A percentile compares a stretch with the other conserved stretches of the same genome.
These are phyloP conservation scores for Cerceris ruficornis DNA, from an alignment of 2,888 invertebrate species.

Conservation along the genomic window DNA sequence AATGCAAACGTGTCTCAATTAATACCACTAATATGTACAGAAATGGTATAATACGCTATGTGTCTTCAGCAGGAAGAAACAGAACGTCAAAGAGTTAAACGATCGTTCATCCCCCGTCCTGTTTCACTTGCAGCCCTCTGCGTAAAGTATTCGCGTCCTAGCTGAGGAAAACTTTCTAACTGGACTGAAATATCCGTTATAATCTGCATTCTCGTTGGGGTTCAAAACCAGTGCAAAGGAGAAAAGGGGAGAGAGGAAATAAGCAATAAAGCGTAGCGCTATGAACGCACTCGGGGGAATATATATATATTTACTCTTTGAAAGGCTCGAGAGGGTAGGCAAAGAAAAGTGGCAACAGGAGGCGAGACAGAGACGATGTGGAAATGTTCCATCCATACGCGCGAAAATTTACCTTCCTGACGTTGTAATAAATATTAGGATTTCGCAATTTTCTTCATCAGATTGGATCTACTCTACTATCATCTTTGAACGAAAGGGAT, in stretches of 20 bases:
- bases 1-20: too few species aligned
- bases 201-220: conserved; percentile 30
- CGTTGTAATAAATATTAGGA: conserved; percentile 26
- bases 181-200: conserved; percentile 50
- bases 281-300: conserved; percentile 7
- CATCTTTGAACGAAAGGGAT: background rate
- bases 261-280: conserved; percentile 17
- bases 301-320: conserved; percentile 5
- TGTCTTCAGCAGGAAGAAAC: too few species aligned
- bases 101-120: background rate
- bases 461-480: background rate
- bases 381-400: background rate
- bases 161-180: conserved; percentile 41
- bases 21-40: too few species aligned
- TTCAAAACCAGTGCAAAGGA: background rate
- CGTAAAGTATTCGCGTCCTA: conserved; percentile 8
- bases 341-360: conserved; percentile 9
- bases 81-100: conserved; percentile 10
- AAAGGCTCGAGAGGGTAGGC: background rate
- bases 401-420: conserved; percentile 14
- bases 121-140: conserved; percentile 10
- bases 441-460: background rate
- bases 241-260: conserved; percentile 11
- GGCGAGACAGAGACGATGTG: background rate
- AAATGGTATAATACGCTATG: too few species aligned